These are phyloP conservation scores for Acrossocheilus wenchowensis DNA, from an alignment of 2,797 vertebrate species.

Conservation along the genomic window DNA sequence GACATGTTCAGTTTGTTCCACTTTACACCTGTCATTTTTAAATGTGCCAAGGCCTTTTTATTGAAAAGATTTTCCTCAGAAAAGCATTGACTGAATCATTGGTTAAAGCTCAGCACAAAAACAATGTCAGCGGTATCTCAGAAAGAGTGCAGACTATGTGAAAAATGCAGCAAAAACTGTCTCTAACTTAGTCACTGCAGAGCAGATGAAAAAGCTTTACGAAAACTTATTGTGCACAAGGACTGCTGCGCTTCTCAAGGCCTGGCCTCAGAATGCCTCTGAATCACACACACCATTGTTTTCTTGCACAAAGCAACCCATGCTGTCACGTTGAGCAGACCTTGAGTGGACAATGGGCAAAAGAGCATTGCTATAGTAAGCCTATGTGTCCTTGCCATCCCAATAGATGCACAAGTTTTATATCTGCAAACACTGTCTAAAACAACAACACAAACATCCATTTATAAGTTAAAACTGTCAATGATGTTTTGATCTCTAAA, in stretches of 20 bases:
- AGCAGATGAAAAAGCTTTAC: conserved; percentile 14
- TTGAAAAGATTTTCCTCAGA: not conserved
- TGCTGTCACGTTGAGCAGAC: conserved; percentile 18
- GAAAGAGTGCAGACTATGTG: not conserved
- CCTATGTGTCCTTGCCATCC: not conserved
- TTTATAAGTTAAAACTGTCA: not conserved
- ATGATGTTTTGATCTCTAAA: not conserved
- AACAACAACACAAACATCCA: not conserved
- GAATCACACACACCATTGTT: conserved; percentile 33
- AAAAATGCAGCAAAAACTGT: not conserved
- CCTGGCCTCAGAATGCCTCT: not conserved
- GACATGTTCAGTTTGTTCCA: not conserved
- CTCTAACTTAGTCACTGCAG: not conserved
- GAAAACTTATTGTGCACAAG: not conserved
- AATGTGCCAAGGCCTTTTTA: conserved; percentile 7
- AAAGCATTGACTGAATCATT: not conserved
- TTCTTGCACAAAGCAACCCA: conserved; percentile 30
- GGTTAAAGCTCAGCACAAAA: not conserved
- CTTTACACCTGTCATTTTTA: not conserved
- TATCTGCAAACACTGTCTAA: not conserved
- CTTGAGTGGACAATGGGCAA: not conserved
- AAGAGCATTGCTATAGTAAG: conserved; percentile 8
- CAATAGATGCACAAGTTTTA: not conserved
- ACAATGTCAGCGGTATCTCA: not conserved
- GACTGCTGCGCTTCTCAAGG: conserved; percentile 26